Conservation (phyloP, 2,113 vertebrate species). For the Hepsetus odoe region DNA sequence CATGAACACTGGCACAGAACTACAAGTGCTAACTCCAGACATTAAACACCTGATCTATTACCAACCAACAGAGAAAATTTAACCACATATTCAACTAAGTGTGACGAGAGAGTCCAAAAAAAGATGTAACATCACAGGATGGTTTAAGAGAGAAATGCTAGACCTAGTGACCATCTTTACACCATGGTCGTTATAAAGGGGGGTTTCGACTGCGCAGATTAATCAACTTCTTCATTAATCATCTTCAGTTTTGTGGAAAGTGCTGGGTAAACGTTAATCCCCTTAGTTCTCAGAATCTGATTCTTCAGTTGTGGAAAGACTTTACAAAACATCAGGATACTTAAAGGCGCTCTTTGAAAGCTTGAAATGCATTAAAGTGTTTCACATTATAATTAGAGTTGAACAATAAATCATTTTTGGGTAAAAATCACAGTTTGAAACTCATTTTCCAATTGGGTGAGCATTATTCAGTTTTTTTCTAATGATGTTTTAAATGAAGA, state of each 20-base stretch:
- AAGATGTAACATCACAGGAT: background rate
- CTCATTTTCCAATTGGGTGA: too few species aligned
- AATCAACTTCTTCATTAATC: slow-evolving; percentile 1
- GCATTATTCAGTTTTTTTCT: too few species aligned
- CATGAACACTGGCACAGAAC: background rate
- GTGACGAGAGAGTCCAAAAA: background rate
- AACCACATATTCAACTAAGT: background rate
- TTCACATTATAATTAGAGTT: background rate
- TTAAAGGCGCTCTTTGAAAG: background rate
- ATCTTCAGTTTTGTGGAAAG: background rate
- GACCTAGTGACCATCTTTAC: background rate
- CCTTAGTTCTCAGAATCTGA: background rate
- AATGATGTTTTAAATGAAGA: too few species aligned
- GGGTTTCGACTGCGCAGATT: slow-evolving; percentile 34
- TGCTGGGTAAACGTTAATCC: background rate
- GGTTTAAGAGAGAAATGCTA: background rate
- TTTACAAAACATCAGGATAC: background rate
- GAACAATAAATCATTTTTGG: too few species aligned
- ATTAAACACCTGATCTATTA: background rate
- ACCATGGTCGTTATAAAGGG: background rate
- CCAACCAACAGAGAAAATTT: background rate
- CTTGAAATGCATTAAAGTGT: background rate
- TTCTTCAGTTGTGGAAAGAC: slow-evolving; percentile 3
- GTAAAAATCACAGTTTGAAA: background rate
- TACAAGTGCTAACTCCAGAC: background rate